Conservation (phyloP, 2,888 invertebrate species). For the Tetropium fuscum region DNA sequence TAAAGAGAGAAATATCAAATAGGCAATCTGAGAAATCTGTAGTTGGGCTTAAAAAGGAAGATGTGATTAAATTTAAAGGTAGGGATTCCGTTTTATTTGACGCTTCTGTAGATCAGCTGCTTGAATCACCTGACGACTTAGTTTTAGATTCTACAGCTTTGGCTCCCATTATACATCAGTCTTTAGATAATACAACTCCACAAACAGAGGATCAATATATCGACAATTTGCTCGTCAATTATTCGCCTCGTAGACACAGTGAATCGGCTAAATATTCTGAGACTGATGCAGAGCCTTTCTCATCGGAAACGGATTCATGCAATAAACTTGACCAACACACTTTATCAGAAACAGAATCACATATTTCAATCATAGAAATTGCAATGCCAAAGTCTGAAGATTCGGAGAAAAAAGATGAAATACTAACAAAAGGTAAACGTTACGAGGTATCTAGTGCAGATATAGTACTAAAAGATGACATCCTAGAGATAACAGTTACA, state of each 20-base stretch:
- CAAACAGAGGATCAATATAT: not conserved
- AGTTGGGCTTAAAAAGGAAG: too few species aligned
- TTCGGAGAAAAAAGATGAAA: not conserved
- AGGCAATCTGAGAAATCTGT: too few species aligned
- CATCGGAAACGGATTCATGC: conserved; percentile 60
- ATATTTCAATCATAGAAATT: conserved; percentile 54
- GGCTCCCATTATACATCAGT: not conserved
- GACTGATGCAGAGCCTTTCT: conserved; percentile 58
- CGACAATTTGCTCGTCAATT: not conserved
- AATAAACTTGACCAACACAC: conserved; percentile 49
- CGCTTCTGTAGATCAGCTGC: conserved; percentile 21
- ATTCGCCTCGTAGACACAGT: conserved; percentile 33
- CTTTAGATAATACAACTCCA: not conserved
- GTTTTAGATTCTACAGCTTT: conserved; percentile 11
- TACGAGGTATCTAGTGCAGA: conserved; percentile 54
- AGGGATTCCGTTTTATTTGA: conserved; percentile 22
- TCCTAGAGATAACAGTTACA: conserved; percentile 64
- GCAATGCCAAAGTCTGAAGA: conserved; percentile 14
- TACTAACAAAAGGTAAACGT: conserved; percentile 23
- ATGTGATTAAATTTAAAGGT: conserved; percentile 22
- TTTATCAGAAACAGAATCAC: conserved; percentile 55
- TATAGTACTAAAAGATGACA: conserved; percentile 65
- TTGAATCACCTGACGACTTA: conserved; percentile 16
- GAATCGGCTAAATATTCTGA: conserved; percentile 57
- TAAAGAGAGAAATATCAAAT: too few species aligned